These are phyloP conservation scores for Fulica atra DNA, from an alignment of 2,113 vertebrate genomes.

Conservation along the genomic window DNA sequence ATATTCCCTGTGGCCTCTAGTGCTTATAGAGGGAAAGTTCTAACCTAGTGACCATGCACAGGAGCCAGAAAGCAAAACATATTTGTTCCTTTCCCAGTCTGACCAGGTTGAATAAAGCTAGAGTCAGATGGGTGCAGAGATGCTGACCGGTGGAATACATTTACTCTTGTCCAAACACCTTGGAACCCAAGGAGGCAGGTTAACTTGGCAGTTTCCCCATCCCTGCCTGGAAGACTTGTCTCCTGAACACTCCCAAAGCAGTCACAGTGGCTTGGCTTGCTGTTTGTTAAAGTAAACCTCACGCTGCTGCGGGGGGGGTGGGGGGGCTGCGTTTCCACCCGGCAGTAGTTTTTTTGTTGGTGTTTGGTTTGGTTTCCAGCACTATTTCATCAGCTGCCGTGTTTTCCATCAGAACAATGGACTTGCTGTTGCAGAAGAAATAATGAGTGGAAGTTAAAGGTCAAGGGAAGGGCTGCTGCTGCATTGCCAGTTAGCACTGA, in stretches of 20 bases:
- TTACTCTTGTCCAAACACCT: not conserved
- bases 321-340: not conserved
- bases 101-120: not conserved
- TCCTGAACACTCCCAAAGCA: not conserved
- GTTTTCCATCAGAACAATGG: not conserved
- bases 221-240: not conserved
- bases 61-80: not conserved
- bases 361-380: not conserved
- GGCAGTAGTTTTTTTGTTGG: not conserved
- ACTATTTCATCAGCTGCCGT: not conserved
- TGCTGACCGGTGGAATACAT: not conserved
- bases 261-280: not conserved
- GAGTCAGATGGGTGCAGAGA: not conserved
- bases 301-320: not conserved
- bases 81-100: not conserved
- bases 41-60: not conserved
- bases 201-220: not conserved
- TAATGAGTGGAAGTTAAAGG: conserved; percentile 56
- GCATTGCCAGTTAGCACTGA: conserved; percentile 21
- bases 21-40: not conserved
- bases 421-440: conserved; percentile 22
- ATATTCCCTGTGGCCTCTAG: not conserved
- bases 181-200: not conserved
- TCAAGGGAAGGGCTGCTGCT: conserved; percentile 43
- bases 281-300: not conserved